Base-by-base conservation (phyloP, 2,888 invertebrate genomes). In the Busseola fusca region DNA sequence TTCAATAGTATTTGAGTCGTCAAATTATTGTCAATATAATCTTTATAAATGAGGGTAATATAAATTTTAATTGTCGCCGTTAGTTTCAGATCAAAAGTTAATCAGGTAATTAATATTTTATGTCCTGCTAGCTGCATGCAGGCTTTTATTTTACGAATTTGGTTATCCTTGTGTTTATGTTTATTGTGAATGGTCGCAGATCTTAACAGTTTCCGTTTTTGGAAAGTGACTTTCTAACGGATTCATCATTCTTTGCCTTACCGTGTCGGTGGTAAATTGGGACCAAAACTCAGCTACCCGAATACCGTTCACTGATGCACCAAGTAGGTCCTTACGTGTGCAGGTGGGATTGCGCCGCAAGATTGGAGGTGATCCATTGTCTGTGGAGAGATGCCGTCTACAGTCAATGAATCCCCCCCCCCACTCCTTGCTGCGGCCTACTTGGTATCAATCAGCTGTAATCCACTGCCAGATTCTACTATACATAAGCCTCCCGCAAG, bases 11-110 rank as follows among this genome's bases (percentile, higher is more conserved):
- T 80, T 73, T 68, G 54, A 69, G 40, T 54, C 65, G 67, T 80
- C 69, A 73, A 66, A 77, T 77, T 68, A 71, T 66, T 73, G 67
- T 69, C 69, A 73, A 68, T 69, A 60, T 59, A 76, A 81, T 81
- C 67, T 70, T 71, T 69, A 79, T 69, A 50, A 69, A 81, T 73
- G 73, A 57, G 63, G 25, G 52, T 68, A 60, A 52, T 67, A 70
- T 76, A 57, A 54, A 69, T 52, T 79, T 73, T 76, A 69, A 76
- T 74, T 64, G 52, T 60, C 21, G 25, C n/a, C 58, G 57, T 76
- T 70, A 64, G 37, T 72, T 80, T 72, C n/a, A 59, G 52, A 76
- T 64, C 72, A 69, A 76, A 68, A 66, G 45, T 54, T 54, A 30
- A 73, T 74, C 30, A 16, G 56, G n/a, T 59, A 58, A 64, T 57